Conservation (phyloP, 2,113 vertebrate genomes). For the Pandion haliaetus region DNA sequence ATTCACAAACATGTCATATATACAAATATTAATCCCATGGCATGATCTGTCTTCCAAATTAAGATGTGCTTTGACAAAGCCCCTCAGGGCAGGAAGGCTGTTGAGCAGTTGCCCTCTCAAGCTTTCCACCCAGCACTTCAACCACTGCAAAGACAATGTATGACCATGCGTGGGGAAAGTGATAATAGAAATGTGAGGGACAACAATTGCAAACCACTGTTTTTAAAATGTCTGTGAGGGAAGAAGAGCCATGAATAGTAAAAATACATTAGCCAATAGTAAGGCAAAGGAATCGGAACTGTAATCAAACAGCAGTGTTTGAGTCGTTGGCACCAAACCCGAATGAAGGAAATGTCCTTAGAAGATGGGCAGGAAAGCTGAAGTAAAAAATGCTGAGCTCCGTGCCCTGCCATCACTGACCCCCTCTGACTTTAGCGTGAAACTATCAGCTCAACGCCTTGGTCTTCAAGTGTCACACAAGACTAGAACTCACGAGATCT, state of each 20-base stretch:
- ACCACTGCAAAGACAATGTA: background rate
- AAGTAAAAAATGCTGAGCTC: background rate
- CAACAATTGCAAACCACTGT: accelerated
- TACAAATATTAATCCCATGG: conserved; percentile 55
- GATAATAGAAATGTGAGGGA: background rate
- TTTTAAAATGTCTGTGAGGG: background rate
- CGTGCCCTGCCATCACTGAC: background rate
- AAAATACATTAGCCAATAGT: background rate
- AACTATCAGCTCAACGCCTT: background rate
- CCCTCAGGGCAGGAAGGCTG: background rate
- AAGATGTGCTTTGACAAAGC: background rate
- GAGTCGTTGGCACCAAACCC: background rate
- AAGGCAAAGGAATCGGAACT: background rate
- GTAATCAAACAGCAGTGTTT: background rate
- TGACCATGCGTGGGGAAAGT: background rate
- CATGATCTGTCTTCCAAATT: background rate
- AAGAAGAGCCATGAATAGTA: background rate
- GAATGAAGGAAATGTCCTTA: background rate
- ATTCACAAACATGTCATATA: conserved; percentile 62
- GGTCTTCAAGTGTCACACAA: background rate
- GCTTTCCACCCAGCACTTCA: background rate
- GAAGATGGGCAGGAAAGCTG: background rate
- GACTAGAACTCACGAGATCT: background rate
- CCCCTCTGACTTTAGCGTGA: background rate
- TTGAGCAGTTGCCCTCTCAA: background rate